Conservation (phyloP, 64 coral and sea anemone genomes). For the Stichodactyla mertensii region DNA sequence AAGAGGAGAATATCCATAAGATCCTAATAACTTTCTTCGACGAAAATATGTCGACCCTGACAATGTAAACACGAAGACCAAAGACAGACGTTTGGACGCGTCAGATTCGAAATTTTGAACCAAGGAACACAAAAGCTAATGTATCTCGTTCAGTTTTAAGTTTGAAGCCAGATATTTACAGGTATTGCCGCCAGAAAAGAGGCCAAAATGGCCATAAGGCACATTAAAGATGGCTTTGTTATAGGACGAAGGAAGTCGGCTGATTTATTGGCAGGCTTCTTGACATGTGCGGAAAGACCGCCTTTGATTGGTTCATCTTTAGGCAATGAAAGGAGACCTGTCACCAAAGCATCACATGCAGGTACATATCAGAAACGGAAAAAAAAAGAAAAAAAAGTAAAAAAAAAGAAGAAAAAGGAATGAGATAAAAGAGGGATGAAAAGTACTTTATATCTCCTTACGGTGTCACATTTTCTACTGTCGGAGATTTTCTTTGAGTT, state of each 20-base stretch:
- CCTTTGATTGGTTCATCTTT: background rate
- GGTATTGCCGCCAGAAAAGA: background rate
- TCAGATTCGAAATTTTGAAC: background rate
- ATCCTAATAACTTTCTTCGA: background rate
- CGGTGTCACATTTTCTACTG: no score
- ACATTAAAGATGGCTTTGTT: constrained; percentile 10
- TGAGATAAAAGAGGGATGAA: no score
- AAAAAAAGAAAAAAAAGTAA: no score
- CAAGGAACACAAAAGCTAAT: background rate
- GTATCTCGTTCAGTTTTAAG: background rate
- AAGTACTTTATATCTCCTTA: no score
- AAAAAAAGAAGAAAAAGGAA: no score
- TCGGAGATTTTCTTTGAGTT: no score
- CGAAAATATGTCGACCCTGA: background rate
- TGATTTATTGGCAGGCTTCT: background rate
- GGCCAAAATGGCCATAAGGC: constrained; percentile 13
- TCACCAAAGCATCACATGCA: background rate
- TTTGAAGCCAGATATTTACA: constrained; percentile 1
- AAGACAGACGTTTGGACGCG: background rate
- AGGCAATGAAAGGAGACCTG: background rate
- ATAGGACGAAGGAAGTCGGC: background rate
- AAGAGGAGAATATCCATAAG: background rate
- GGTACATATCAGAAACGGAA: no score
- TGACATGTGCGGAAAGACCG: constrained; percentile 6
- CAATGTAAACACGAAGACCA: background rate